Evolutionary conservation across 2,797 vertebrate species (phyloP).

Genomic region (Lacerta bilineata): DNA sequence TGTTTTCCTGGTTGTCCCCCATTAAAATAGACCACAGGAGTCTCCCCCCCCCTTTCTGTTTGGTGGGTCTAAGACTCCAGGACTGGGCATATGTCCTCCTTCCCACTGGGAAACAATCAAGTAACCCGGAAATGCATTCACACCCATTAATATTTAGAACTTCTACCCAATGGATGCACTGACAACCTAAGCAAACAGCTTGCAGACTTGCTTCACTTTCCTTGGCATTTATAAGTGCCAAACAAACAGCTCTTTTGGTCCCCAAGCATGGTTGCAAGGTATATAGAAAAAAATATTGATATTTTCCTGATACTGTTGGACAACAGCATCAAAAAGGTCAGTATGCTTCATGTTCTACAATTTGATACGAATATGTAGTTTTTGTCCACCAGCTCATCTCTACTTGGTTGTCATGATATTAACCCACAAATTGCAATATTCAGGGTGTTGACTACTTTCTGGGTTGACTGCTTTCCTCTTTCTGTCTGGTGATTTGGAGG

Average conservation of each 20-base stretch:
- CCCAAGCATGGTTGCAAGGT: neutral
- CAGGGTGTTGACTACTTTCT: conserved; percentile 34
- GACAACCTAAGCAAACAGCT: neutral
- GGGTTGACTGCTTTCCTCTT: conserved; percentile 43
- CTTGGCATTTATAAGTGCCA: neutral
- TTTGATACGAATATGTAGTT: conserved; percentile 32
- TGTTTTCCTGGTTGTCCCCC: neutral
- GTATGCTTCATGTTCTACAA: conserved; percentile 29
- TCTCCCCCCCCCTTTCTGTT: neutral
- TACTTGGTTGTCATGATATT: conserved; percentile 46
- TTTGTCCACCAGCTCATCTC: conserved; percentile 29
- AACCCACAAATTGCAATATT: conserved; percentile 52
- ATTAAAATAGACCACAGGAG: neutral
- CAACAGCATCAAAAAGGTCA: conserved; percentile 20
- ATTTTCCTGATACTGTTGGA: too few species aligned
- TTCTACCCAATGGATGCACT: too few species aligned
- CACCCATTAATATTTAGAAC: too few species aligned
- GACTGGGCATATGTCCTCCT: too few species aligned
- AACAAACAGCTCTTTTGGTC: neutral
- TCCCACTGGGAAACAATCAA: too few species aligned
- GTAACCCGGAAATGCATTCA: too few species aligned
- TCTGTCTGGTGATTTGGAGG: conserved; percentile 34
- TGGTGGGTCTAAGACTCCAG: neutral
- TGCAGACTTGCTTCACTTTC: neutral
- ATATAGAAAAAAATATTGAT: neutral